Percentiles rank a stretch among this genome's conserved stretches.
phyloP scores from a whole-genome alignment of 2,888 invertebrate genomes.

The Palloptera scutellata region DNA sequence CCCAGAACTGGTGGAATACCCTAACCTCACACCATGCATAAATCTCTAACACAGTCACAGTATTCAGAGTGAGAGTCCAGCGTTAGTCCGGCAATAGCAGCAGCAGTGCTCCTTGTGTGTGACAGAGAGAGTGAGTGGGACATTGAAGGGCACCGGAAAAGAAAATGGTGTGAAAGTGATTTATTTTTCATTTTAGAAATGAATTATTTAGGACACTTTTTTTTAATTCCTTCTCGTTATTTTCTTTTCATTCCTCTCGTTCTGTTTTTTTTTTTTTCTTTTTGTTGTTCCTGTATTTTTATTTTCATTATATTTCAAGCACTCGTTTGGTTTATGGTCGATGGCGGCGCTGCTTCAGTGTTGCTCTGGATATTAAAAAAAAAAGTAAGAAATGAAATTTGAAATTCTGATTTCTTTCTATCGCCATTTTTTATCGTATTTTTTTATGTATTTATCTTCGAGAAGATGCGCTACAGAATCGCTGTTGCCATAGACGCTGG shows the following conservation, averaged over 20 bases:
- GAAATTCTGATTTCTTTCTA: conserved; percentile 42
- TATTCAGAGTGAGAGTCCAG: too few species aligned
- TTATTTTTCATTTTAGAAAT: conserved; percentile 59
- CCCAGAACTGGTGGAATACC: too few species aligned
- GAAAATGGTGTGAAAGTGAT: conserved; percentile 57
- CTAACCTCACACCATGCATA: too few species aligned
- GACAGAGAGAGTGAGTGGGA: not conserved
- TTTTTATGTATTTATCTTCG: too few species aligned
- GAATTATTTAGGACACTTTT: conserved; percentile 58
- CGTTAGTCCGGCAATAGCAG: too few species aligned
- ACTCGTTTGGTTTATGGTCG: not conserved
- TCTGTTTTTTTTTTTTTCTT: not conserved
- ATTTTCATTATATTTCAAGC: not conserved
- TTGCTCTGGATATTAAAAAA: conserved; percentile 1
- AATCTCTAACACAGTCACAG: too few species aligned
- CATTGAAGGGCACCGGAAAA: too few species aligned
- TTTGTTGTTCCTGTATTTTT: not conserved
- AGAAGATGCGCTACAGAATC: too few species aligned
- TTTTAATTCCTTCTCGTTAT: conserved; percentile 27
- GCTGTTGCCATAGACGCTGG: too few species aligned
- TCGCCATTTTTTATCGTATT: conserved; percentile 33
- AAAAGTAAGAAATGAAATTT: not conserved
- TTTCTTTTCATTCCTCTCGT: not conserved
- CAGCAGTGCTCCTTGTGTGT: too few species aligned
- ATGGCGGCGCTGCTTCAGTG: not conserved